Evolutionary conservation across 2,888 invertebrate genomes (phyloP).

Genomic region (Orchesellides sinensis): DNA sequence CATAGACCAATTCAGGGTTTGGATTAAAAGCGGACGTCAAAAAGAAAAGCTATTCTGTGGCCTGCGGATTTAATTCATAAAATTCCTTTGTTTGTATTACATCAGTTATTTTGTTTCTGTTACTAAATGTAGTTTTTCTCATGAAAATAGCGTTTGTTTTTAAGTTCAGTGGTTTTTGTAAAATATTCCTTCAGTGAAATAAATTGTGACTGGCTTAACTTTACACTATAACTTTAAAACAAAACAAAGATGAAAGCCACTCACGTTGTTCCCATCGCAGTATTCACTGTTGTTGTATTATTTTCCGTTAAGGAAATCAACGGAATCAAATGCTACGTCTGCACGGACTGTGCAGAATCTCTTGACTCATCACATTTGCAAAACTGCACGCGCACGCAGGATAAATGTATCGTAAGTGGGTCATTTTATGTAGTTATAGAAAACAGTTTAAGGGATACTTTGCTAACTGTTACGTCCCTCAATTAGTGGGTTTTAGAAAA

Average conservation of each 20-base stretch:
- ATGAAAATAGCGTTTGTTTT: neutral
- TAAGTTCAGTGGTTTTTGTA: neutral
- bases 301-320: slow-evolving; percentile 50
- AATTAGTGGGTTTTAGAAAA: too few species aligned
- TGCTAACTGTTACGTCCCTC: too few species aligned
- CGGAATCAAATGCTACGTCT: slow-evolving; percentile 72
- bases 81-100: too few species aligned
- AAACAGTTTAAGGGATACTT: too few species aligned
- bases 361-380: slow-evolving; percentile 57
- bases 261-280: slow-evolving; percentile 42
- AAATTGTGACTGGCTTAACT: neutral
- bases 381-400: slow-evolving; percentile 62
- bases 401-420: slow-evolving; percentile 72
- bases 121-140: too few species aligned
- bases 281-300: slow-evolving; percentile 49
- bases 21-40: too few species aligned
- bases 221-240: neutral
- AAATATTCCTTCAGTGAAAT: neutral
- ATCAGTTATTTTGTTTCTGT: too few species aligned
- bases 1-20: too few species aligned
- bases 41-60: too few species aligned
- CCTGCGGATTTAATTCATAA: too few species aligned
- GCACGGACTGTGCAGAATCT: slow-evolving; percentile 69
- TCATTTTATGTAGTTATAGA: neutral
- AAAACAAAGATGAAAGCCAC: slow-evolving; percentile 41